Base-by-base conservation (phyloP, 2,888 invertebrate genomes). In the Orthosia gothica region DNA sequence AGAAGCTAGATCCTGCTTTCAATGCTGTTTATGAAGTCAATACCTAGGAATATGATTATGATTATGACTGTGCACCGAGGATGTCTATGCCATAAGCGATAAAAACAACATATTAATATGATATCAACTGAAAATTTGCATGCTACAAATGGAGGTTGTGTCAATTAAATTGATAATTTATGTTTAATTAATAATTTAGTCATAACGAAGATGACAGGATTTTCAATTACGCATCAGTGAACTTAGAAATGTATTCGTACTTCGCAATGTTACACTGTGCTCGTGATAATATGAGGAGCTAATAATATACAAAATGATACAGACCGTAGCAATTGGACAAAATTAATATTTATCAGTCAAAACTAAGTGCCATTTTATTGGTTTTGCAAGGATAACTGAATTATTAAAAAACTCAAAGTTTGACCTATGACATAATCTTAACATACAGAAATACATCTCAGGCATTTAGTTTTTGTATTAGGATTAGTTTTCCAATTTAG, bases 71-170 rank as follows among this genome's bases (percentile, higher is more conserved):
- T 55, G 55, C 50, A 68, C 52, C 81, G 86, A 87, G 82, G 87
- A 87, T 86, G 83, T 80, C 82, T 76, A 68, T 76, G 72, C 45
- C 76, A 81, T 82, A 63, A 76, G 80, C 84, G 81, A 90, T 93
- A 91, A 93, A 91, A 86, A 87, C 72, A 75, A 84, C 84, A 83
- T 86, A 66, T 90, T 91, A 88, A 91, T 90, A 86, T 87, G 91
- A 84, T 88, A 86, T 83, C 81, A 85, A 83, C 50, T 83, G 74
- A 88, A 87, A 88, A 92, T 93, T 92, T 84, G 87, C 90, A 92
- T 92, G 82, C 78, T 86, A 87, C 89, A 87, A 83, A 75, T 79
- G 83, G 79, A 88, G 84, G 86, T 81, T 81, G 82, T 67, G 77
- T 74, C 77, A 82, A 90, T 93, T 88, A 91, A 73, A 70, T 84